These are phyloP conservation scores for Gracilinanus agilis DNA, from an alignment of 2,113 vertebrate genomes.

Conservation along the genomic window DNA sequence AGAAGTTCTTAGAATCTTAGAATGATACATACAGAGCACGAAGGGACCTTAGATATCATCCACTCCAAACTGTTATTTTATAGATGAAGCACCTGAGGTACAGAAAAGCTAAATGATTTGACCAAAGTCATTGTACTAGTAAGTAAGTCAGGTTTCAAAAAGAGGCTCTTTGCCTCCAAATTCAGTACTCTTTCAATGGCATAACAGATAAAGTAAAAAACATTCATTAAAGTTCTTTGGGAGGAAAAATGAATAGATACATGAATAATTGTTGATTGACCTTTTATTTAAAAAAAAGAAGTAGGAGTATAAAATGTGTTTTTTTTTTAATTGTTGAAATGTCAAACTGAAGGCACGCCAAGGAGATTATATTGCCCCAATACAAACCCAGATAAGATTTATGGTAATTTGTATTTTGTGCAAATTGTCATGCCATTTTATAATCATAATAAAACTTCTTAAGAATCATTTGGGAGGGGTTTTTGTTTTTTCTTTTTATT, in stretches of 20 bases:
- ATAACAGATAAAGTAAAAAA: neutral
- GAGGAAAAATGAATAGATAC: no score
- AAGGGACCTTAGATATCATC: neutral
- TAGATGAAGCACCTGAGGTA: neutral
- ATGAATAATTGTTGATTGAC: no score
- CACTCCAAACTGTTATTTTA: neutral
- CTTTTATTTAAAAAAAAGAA: neutral
- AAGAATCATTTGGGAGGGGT: no score
- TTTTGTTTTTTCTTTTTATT: neutral
- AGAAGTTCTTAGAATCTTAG: no score
- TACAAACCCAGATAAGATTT: neutral
- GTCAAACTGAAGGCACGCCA: neutral
- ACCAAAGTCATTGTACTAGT: no score
- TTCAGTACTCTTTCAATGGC: neutral
- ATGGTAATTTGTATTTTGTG: neutral
- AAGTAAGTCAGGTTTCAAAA: neutral
- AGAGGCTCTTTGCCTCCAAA: neutral
- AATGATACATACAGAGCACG: no score
- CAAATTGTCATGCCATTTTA: slow-evolving; percentile 10
- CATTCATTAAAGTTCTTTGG: no score
- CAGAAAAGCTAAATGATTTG: neutral
- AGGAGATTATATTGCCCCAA: neutral
- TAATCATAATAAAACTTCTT: neutral
- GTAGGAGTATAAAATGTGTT: neutral
- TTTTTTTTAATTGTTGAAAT: neutral